Percentiles rank a stretch among this genome's conserved stretches.
phyloP scores from a whole-genome alignment of 2,888 invertebrate genomes.

The Tanytarsus gracilentus region DNA sequence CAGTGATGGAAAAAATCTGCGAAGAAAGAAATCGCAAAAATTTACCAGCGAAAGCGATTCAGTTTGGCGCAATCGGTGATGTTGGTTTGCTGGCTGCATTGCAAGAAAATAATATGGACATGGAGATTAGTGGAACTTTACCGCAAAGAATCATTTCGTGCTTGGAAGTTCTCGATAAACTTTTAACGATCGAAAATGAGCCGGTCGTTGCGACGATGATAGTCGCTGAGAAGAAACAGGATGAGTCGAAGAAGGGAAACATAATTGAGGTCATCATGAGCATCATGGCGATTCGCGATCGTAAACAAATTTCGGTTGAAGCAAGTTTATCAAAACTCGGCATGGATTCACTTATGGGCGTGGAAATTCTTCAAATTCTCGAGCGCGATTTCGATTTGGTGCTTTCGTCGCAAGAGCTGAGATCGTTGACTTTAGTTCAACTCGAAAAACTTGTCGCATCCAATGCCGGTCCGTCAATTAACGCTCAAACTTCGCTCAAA shows the following conservation, averaged over 20 bases:
- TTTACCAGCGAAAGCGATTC: slow-evolving; percentile 49
- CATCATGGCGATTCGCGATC: slow-evolving; percentile 38
- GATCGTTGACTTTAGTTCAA: slow-evolving; percentile 55
- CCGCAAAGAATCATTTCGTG: slow-evolving; percentile 60
- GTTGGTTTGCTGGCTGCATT: slow-evolving; percentile 59
- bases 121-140: slow-evolving; percentile 52
- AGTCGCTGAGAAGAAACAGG: slow-evolving; percentile 51
- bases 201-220: slow-evolving; percentile 55
- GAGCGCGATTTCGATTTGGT: slow-evolving; percentile 76
- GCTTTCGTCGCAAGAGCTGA: slow-evolving; percentile 70
- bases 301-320: slow-evolving; percentile 54
- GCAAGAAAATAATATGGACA: slow-evolving; percentile 42
- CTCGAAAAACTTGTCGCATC: slow-evolving; percentile 11
- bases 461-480: background rate
- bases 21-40: slow-evolving; percentile 45
- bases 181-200: slow-evolving; percentile 50
- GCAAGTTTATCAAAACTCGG: slow-evolving; percentile 73
- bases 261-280: slow-evolving; percentile 11
- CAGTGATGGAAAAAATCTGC: slow-evolving; percentile 63
- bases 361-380: slow-evolving; percentile 82
- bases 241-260: slow-evolving; percentile 38
- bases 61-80: slow-evolving; percentile 59
- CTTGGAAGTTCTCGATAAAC: slow-evolving; percentile 47
- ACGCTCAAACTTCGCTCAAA: background rate
- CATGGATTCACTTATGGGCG: slow-evolving; percentile 89